Base-by-base conservation (phyloP, 2,888 invertebrate genomes). In the Mesorhabditis belari region DNA sequence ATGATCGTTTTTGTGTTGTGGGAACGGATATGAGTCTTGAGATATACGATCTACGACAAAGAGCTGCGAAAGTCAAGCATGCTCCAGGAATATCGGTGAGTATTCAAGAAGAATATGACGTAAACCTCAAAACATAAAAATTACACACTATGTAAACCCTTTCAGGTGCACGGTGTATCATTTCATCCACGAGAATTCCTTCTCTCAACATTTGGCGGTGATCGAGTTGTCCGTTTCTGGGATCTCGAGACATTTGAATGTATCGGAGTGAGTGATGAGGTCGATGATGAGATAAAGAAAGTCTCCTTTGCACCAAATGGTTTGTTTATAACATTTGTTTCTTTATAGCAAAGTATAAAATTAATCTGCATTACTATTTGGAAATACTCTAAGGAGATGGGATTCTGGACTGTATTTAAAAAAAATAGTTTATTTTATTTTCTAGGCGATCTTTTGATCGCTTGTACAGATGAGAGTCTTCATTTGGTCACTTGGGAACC, bases 211-310 rank as follows among this genome's bases (percentile, higher is more conserved):
- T 60, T 66, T n/a, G 66, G 66, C 17, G 59, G 61, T 24, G 66
- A 66, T 55, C 58, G 66, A 57, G 63, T 66, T 55, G 66, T 64
- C 9, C 60, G 66, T 12, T 66, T 66, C 26, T 66, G 63, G n/a
- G 63, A 63, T 35, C 35, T 66, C 4, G 63, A 63, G 27, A 35
- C 54, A 17, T 61, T 63, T 25, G 63, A 64, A n/a, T 19, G 63
- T 51, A 64, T 66, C 35, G 44, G 44, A 9, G 44, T 35, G 12
- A 17, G 12, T 17, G 44, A 35, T n/a, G n/a, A 17, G 44, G n/a
- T n/a, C 12, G 44, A 35, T 35, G n/a, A 9, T n/a, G 44, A 35
- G 12, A 35, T 35, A 9, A 35, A 35, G 12, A 35, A 35, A 9
- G 44, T 35, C n/a, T 35, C 44, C 44, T 35, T 35, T 35, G 44